phyloP scores from a whole-genome alignment of 1,140 invertebrate species.

The Drosophila pseudoananassae region DNA sequence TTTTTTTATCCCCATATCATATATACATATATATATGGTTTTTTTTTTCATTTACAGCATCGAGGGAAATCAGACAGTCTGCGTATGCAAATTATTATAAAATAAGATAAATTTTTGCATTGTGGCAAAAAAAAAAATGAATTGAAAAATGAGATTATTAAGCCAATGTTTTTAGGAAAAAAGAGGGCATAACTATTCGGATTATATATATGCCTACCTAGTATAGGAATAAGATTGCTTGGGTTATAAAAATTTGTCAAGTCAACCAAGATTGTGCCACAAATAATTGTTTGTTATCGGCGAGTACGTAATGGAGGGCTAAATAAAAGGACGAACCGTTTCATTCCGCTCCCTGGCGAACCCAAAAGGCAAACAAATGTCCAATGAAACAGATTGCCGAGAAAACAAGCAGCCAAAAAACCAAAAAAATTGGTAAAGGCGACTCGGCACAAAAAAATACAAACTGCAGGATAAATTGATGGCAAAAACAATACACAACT shows the following conservation, averaged over 20 bases:
- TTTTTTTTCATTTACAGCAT: background rate
- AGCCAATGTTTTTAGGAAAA: background rate
- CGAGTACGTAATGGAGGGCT: conserved; percentile 48
- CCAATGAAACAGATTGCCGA: conserved; percentile 79
- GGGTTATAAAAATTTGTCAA: background rate
- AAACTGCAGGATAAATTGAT: conserved; percentile 73
- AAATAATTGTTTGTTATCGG: conserved; percentile 56
- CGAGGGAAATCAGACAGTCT: conserved; percentile 19
- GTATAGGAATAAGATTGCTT: background rate
- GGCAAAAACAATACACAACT: conserved; percentile 62
- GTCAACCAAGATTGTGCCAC: conserved; percentile 15
- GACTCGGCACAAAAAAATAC: conserved; percentile 45
- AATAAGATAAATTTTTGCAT: background rate
- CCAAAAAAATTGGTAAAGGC: conserved; percentile 7
- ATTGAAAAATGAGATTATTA: background rate
- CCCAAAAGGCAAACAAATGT: conserved; percentile 73
- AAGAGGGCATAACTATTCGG: too few species aligned
- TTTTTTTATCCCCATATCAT: conserved; percentile 1
- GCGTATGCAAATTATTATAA: conserved; percentile 1
- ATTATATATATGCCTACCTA: background rate
- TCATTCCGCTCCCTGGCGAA: conserved; percentile 12
- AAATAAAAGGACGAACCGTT: conserved; percentile 6
- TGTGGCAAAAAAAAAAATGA: background rate
- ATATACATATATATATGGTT: background rate
- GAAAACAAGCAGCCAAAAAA: conserved; percentile 67